phyloP scores from a whole-genome alignment of 2,888 invertebrate genomes.

The Cryptus armator region DNA sequence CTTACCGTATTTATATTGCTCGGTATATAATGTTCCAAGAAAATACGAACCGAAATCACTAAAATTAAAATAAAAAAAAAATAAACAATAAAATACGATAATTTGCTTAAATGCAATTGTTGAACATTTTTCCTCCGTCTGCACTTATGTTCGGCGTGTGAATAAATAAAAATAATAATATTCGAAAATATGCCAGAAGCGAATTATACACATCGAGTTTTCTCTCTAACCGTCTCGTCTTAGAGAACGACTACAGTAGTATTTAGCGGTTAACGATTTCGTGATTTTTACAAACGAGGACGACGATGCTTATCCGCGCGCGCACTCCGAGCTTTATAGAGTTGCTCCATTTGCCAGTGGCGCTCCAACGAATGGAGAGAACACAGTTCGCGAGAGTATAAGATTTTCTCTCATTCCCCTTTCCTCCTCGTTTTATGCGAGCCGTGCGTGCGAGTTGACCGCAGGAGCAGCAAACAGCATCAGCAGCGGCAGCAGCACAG shows the following conservation, averaged over 20 bases:
- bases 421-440: constrained; percentile 4
- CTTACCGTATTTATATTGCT: background rate
- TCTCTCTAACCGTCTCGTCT: constrained; percentile 9
- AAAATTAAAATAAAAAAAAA: no score
- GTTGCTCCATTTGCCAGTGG: constrained; percentile 80
- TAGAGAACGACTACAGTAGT: constrained; percentile 57
- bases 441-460: constrained; percentile 32
- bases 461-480: constrained; percentile 19
- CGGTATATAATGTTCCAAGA: no score
- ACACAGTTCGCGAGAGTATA: constrained; percentile 24
- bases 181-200: no score
- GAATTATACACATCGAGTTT: background rate
- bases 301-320: constrained; percentile 72
- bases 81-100: no score
- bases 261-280: constrained; percentile 75
- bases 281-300: constrained; percentile 66
- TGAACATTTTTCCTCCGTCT: no score
- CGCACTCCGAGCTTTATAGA: constrained; percentile 78
- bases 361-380: constrained; percentile 54
- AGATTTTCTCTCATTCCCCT: constrained; percentile 21
- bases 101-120: no score
- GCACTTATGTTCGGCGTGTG: background rate
- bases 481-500: constrained; percentile 11
- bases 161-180: background rate
- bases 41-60: no score